Base-by-base conservation (phyloP, 2,888 invertebrate genomes). In the Pyrocoelia pectoralis region DNA sequence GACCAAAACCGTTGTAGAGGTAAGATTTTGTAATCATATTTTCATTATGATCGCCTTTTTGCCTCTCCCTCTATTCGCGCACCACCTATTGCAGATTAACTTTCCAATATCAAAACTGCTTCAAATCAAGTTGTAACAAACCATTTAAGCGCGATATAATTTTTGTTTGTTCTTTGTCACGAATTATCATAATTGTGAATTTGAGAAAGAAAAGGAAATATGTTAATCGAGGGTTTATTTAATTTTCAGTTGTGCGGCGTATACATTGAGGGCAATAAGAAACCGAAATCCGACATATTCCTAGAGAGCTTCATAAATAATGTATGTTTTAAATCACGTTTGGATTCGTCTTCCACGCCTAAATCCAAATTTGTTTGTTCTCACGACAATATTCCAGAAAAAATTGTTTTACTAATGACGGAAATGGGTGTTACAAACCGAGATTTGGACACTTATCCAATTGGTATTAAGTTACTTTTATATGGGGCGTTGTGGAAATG, bases 1-100 rank as follows among this genome's bases (percentile, higher is more conserved):
- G 72, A 90, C 91, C 1, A 88, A 85, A 67, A 88, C 92, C 82
- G 82, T 95, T 52, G 84, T 95, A 61, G 90, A 91, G 82, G 89
- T 94, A 74, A 40, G 17, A 3, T 5, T 24, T 24, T 46, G 10
- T n/a, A n/a, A n/a, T n/a, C n/a, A n/a, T n/a, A n/a, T n/a, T n/a
- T n/a, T n/a, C n/a, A n/a, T n/a, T n/a, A n/a, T n/a, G n/a, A n/a
- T n/a, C n/a, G n/a, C n/a, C n/a, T n/a, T n/a, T n/a, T n/a, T n/a
- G n/a, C n/a, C n/a, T n/a, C n/a, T n/a, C n/a, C n/a, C n/a, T n/a
- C n/a, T n/a, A n/a, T n/a, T n/a, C n/a, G n/a, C n/a, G n/a, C n/a
- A n/a, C n/a, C n/a, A n/a, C n/a, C n/a, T n/a, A n/a, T n/a, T n/a
- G n/a, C n/a, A n/a, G n/a, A n/a, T n/a, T n/a, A n/a, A n/a, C n/a